Evolutionary conservation across 2,888 invertebrate species (phyloP), one percentile per base, ranked within the genome.

Genomic region (Meandrusa payeni): DNA sequence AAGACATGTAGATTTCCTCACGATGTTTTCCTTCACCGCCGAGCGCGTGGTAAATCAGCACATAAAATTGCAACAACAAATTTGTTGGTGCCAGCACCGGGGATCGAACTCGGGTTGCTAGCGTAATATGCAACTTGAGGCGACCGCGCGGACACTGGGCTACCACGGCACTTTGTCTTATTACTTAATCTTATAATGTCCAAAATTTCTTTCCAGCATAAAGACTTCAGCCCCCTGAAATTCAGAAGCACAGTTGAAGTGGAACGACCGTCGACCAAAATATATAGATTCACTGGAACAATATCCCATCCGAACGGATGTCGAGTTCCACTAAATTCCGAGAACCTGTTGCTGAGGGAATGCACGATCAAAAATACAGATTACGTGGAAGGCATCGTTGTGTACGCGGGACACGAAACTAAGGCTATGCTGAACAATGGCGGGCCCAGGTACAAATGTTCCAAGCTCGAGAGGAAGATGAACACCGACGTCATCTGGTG

Each of bases 341-440:
- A 97, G 64, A 97, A 98, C 88, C 91, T 99, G 53, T 87, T 99
- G 56, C 91, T 99, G 49, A 90, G 98, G 64, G 98, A 98, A 72
- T 98, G 98, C 77, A 91, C 95, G 54, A 90, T 99, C 59, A 97
- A 98, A 86, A 99, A 99, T 79, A 98, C 99, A 5, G 97, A 98
- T 77, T 98, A 91, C 75, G 92, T 98, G 24, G 98, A 98, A 76
- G 99, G 98, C 43, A 94, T 99, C 68, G 97, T 98, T 33, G 95
- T 99, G 39, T 99, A 99, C 89, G 97, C 97, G 53, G 95, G 98
- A 45, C 97, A 97, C 76, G 98, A 99, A 88, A 98, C 98, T 7
- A 99, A 99, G 85, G 96, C 98, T 9, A 96, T 98, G 96, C 90
- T 98, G 50, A 99, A 98, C 81, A 98, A 98, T 78, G 96, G 97